Conservation (phyloP, 2,797 vertebrate species). For the Phoxinus dragarum region DNA sequence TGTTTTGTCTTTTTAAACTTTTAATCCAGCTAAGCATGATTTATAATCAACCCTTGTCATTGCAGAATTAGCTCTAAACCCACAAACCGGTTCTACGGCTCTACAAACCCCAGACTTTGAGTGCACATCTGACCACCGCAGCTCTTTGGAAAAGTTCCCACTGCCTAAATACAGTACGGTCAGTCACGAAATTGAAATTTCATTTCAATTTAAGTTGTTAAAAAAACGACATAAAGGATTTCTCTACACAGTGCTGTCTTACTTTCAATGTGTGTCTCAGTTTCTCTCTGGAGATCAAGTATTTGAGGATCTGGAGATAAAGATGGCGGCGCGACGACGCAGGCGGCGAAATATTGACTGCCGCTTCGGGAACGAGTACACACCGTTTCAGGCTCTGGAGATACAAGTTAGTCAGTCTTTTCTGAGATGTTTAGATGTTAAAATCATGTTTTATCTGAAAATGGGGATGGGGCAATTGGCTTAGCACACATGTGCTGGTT, state of each 20-base stretch:
- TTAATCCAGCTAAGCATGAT: neutral
- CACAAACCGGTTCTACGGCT: neutral
- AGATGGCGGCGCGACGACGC: conserved; percentile 28
- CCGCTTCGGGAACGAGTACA: conserved; percentile 52
- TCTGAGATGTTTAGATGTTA: neutral
- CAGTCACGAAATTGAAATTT: neutral
- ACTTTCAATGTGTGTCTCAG: neutral
- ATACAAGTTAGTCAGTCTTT: conserved; percentile 56
- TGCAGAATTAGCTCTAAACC: conserved; percentile 8
- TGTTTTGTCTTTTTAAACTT: neutral
- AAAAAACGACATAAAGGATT: neutral
- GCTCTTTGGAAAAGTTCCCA: neutral
- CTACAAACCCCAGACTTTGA: neutral
- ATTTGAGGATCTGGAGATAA: conserved; percentile 55
- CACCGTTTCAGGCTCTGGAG: conserved; percentile 63
- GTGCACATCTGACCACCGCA: neutral
- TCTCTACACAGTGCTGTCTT: neutral
- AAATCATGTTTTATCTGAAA: neutral
- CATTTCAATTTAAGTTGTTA: neutral
- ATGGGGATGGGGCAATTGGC: neutral
- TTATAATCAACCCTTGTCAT: neutral
- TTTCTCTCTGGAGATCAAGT: conserved; percentile 50
- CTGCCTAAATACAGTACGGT: conserved; percentile 32
- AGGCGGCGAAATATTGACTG: conserved; percentile 45
- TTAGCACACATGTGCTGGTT: neutral